A percentile compares a stretch with the other conserved stretches of the same genome.
Evolutionary conservation across 2,113 vertebrate species (phyloP).

Genomic region (Phrynocephalus versicolor): DNA sequence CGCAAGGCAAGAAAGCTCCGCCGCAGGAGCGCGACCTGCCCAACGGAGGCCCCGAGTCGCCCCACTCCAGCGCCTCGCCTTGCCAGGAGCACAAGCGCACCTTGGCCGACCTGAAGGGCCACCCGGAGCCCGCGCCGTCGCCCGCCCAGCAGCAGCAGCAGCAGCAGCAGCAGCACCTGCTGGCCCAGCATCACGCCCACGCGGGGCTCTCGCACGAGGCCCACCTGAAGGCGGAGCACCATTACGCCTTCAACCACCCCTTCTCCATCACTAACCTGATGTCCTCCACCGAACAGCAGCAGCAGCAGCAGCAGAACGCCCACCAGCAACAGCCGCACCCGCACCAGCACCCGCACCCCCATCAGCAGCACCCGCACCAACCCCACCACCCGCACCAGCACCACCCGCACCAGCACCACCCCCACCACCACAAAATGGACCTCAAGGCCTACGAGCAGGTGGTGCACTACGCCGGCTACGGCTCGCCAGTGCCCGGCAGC

Average conservation of each 20-base stretch:
- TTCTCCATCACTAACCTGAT: conserved; percentile 99
- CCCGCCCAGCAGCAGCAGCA: conserved; percentile 76
- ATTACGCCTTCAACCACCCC: conserved; percentile 98
- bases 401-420: background rate
- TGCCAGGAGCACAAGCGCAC: conserved; percentile 84
- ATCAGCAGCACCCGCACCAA: conserved; percentile 73
- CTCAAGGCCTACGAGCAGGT: conserved; percentile 98
- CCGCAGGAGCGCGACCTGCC: conserved; percentile 34
- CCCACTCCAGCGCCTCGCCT: conserved; percentile 86
- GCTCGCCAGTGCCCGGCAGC: conserved; percentile 91
- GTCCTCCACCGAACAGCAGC: conserved; percentile 97
- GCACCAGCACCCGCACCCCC: conserved; percentile 71
- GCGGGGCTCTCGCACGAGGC: conserved; percentile 89
- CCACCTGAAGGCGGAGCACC: conserved; percentile 97
- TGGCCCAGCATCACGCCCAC: conserved; percentile 87
- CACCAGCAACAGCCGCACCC: conserved; percentile 82
- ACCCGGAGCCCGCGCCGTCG: conserved; percentile 86
- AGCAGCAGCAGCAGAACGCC: conserved; percentile 86
- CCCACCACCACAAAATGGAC: conserved; percentile 92
- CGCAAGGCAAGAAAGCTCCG: conserved; percentile 54
- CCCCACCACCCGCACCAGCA: conserved; percentile 78
- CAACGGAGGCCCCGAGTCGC: conserved; percentile 83
- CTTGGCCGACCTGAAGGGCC: conserved; percentile 80
- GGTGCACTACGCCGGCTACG: conserved; percentile 95
- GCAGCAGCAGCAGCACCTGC: conserved; percentile 81